Base-by-base conservation (phyloP, 2,113 vertebrate genomes). In the Sceloporus undulatus region DNA sequence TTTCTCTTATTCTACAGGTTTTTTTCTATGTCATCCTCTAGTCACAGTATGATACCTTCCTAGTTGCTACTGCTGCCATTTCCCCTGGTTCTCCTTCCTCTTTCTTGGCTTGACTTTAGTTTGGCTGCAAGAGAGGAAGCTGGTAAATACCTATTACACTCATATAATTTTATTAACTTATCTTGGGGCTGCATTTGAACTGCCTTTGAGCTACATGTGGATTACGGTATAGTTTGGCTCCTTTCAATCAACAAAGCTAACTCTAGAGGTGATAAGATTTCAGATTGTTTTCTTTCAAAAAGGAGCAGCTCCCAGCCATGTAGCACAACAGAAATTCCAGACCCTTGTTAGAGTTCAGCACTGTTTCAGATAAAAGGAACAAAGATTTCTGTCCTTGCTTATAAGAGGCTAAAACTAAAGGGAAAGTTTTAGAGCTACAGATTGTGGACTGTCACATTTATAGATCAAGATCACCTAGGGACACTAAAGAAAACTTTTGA, bases 291-390 rank as follows among this genome's bases (percentile, higher is more conserved):
- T 85, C 76, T 87, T n/a, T 65, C 84, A 89, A 23, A n/a, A 66
- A 90, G 1, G 16, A 84, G 71, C 82, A 40, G 65, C 59, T 94
- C 79, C 73, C 71, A 86, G 52, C 76, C 88, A 0, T 79, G 85
- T n/a, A 93, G 88, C 23, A 68, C 0, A 90, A 74, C 75, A 92
- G 77, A 87, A 85, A 93, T 10, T 40, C 87, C 84, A 82, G 82
- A 87, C 38, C 52, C 19, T 93, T 88, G 70, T 66, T 83, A 42
- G 88, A 93, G 91, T 87, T 79, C 88, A 91, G 89, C 48, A 91
- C 18, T 89, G 62, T 90, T 85, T n/a, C 82, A 89, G 73, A 91
- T 19, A 85, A 87, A 11, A 85, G 76, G 34, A 92, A 52, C 21
- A 56, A 85, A 82, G 88, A 56, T 74, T 38, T 90, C 86, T 85